Conservation (phyloP, 2,888 invertebrate species). For the Parascotia fuliginaria region DNA sequence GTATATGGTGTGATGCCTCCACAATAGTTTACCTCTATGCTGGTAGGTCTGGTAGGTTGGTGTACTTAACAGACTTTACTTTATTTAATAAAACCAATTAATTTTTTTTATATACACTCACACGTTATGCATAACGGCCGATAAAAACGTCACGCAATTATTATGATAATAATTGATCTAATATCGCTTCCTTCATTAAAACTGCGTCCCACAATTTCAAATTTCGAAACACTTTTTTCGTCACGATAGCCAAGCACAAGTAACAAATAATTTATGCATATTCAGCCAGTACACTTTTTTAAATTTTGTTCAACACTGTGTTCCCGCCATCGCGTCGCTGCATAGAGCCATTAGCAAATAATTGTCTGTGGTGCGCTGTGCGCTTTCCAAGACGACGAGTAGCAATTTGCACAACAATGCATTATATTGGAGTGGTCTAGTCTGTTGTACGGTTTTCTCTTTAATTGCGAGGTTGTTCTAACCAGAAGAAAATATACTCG, state of each 20-base stretch:
- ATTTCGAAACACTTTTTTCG: not conserved
- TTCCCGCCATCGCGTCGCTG: conserved; percentile 1
- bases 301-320: conserved; percentile 3
- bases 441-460: conserved; percentile 10
- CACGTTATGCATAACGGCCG: too few relatives aligned
- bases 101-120: too few relatives aligned
- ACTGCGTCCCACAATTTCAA: not conserved
- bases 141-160: too few relatives aligned
- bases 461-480: not conserved
- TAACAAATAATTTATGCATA: not conserved
- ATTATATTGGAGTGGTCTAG: conserved; percentile 16
- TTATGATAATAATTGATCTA: too few relatives aligned
- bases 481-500: too few relatives aligned
- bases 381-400: conserved; percentile 12
- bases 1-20: too few relatives aligned
- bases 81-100: too few relatives aligned
- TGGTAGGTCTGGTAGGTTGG: too few relatives aligned
- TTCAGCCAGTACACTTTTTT: conserved; percentile 1
- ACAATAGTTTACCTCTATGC: too few relatives aligned
- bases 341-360: conserved; percentile 25
- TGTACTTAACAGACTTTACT: too few relatives aligned
- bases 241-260: not conserved
- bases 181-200: not conserved
- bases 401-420: conserved; percentile 37
- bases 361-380: conserved; percentile 18